A percentile compares a stretch with the other conserved stretches of the same genome.
Conservation (phyloP, 2,113 vertebrate genomes). For the Tympanuchus pallidicinctus region DNA sequence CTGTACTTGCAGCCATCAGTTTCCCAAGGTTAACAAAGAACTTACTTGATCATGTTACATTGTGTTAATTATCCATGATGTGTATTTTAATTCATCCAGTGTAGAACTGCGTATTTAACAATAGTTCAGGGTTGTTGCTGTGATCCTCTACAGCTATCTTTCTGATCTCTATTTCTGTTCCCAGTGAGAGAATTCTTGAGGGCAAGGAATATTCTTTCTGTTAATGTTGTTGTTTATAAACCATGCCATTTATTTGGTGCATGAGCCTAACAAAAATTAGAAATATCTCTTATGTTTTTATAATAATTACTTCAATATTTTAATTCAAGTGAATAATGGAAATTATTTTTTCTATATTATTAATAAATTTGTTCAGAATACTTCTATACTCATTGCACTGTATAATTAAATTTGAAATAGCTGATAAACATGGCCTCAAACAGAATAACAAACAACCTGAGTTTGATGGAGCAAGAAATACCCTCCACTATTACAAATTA, state of each 20-base stretch:
- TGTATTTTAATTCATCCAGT: slow-evolving; percentile 31
- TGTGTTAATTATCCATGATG: slow-evolving; percentile 59
- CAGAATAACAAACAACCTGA: background rate
- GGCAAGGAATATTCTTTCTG: background rate
- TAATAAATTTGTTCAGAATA: background rate
- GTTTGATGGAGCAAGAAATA: background rate
- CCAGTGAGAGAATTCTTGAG: slow-evolving; percentile 27
- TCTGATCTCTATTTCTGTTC: slow-evolving; percentile 47
- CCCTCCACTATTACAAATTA: background rate
- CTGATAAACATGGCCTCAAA: background rate
- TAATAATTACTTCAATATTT: background rate
- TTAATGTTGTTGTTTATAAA: background rate
- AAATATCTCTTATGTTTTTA: background rate
- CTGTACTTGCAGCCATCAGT: slow-evolving; percentile 34
- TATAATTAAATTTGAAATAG: background rate
- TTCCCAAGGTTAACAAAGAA: slow-evolving; percentile 58
- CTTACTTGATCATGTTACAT: slow-evolving; percentile 48
- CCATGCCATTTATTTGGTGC: background rate
- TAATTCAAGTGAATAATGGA: slow-evolving; percentile 32
- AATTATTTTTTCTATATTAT: background rate
- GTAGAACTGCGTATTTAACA: slow-evolving; percentile 28
- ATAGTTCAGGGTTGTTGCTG: slow-evolving; percentile 19
- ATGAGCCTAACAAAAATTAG: background rate
- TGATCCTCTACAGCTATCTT: background rate
- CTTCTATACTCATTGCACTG: background rate